Evolutionary conservation across 1,140 invertebrate genomes (phyloP).

Genomic region (Carposina sasakii): DNA sequence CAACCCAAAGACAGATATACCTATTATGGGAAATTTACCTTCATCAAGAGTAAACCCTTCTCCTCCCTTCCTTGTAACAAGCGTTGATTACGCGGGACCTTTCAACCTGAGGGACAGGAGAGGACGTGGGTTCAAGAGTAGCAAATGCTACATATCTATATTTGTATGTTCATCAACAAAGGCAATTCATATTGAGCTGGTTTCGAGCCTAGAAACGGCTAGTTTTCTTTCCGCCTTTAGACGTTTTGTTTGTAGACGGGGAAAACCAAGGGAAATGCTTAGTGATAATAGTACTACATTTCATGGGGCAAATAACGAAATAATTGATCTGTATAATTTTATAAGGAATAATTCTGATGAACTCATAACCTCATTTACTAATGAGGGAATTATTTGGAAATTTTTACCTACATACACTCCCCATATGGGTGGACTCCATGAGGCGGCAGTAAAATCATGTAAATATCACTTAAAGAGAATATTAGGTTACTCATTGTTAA

Average conservation of each 20-base stretch:
- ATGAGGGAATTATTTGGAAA: not conserved
- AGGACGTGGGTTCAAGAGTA: not conserved
- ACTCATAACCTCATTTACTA: not conserved
- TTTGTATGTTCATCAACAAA: not conserved
- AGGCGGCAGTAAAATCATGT: not conserved
- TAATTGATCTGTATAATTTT: not conserved
- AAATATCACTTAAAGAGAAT: conserved; percentile 8
- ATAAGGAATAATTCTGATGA: not conserved
- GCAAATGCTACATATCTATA: not conserved
- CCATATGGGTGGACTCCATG: not conserved
- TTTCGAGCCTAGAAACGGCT: not conserved
- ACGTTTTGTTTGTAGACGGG: not conserved
- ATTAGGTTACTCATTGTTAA: not conserved
- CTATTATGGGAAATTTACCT: not conserved
- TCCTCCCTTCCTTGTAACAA: not conserved
- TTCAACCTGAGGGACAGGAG: not conserved
- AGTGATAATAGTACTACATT: conserved; percentile 3
- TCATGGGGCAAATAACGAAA: not conserved
- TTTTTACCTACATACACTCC: conserved; percentile 5
- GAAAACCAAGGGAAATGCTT: not conserved
- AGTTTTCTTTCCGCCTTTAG: not conserved
- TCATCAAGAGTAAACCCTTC: not conserved
- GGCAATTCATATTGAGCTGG: not conserved
- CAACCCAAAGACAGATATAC: not conserved
- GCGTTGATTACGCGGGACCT: not conserved